A percentile compares a stretch with the other conserved stretches of the same genome.
Evolutionary conservation across 2,113 vertebrate species (phyloP).

Genomic region (Campylomormyrus numenius): DNA sequence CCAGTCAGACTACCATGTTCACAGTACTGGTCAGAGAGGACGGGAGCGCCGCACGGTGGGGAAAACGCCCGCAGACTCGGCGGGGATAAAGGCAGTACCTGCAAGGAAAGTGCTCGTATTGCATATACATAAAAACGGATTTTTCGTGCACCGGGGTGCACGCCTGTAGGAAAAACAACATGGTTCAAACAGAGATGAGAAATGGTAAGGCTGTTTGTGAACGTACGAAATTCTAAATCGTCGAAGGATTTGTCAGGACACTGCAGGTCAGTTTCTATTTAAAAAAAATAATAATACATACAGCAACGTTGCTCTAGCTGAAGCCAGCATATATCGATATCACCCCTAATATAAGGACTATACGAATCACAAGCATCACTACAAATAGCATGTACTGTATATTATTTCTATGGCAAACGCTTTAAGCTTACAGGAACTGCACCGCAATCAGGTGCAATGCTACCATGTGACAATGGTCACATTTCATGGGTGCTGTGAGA

Average conservation of each 20-base stretch:
- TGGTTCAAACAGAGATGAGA: background rate
- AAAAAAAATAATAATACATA: background rate
- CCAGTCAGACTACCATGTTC: background rate
- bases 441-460: background rate
- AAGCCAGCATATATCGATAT: background rate
- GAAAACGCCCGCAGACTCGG: background rate
- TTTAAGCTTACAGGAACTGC: background rate
- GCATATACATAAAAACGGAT: background rate
- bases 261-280: background rate
- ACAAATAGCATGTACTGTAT: background rate
- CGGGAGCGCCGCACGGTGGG: background rate
- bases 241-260: background rate
- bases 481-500: background rate
- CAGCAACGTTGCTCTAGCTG: background rate
- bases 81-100: background rate
- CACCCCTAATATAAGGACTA: conserved; percentile 20
- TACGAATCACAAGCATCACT: background rate
- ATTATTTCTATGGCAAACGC: background rate
- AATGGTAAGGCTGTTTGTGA: background rate
- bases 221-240: background rate
- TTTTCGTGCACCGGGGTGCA: background rate
- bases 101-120: background rate
- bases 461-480: conserved; percentile 1
- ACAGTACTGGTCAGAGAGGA: background rate
- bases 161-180: background rate